Base-by-base conservation (phyloP, 2,888 invertebrate species). In the Amiota communis region DNA sequence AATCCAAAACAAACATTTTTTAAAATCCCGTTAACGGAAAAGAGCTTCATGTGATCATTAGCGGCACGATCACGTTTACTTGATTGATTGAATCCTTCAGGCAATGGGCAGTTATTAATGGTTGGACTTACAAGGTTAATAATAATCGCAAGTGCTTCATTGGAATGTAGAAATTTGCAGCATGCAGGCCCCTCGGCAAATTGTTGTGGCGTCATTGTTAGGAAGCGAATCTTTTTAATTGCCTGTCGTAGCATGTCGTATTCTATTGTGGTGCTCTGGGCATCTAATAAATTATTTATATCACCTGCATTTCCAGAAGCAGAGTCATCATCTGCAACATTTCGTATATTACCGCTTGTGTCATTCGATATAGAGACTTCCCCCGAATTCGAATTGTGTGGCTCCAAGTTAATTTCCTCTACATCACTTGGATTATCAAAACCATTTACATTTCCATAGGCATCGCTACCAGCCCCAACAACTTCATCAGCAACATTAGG, bases 161-260 rank as follows among this genome's bases (percentile, higher is more conserved):
- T 95, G 93, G 0, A 96, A 90, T n/a, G 91, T 90, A 13, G 95
- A 95, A n/a, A n/a, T n/a, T n/a, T n/a, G n/a, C n/a, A n/a, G 69
- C 93, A 92, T 0, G 95, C 95, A 0, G 96, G 95, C 0, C 95
- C 95, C 82, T 95, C 94, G 0, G 96, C 95, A 88, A 96, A 96
- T 90, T 96, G 94, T 86, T 95, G 93, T 0, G 96, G 94, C 0
- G 93, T 93, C 79, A 96, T 90, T 0, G 95, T 95, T 12, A 96
- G 91, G 89, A 96, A 96, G 46, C 96, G 92, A 75, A 96, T 93
- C 89, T 95, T 95, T 85, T 93, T 93, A 1, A 96, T 91, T 0
- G 94, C 94, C 80, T 93, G 92, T 2, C 94, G 91, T 73, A 94
- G 90, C 17, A 92, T 81, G 8, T 83, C 81, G 0, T 87, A 84